Percentiles rank a stretch among this genome's conserved stretches.
Evolutionary conservation across 64 coral and sea anemone species (phyloP).

Genomic region (Anthopleura sola): DNA sequence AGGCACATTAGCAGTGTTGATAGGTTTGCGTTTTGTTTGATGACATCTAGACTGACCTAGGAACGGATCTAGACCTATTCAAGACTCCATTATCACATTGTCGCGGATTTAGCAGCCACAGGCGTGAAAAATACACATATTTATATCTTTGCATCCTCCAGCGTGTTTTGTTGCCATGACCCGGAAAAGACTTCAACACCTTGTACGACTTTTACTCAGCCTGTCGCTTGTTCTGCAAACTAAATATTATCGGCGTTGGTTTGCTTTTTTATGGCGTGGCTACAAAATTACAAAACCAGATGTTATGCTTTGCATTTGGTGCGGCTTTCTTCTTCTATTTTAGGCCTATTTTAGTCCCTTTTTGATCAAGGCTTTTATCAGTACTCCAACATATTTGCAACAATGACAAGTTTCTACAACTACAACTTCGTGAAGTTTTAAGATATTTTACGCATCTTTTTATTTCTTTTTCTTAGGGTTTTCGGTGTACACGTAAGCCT

Average conservation of each 20-base stretch:
- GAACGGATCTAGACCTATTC: slow-evolving; percentile 14
- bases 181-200: slow-evolving; percentile 12
- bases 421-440: too few relatives aligned
- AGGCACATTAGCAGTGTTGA: background rate
- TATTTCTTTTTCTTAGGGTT: too few relatives aligned
- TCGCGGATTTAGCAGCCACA: slow-evolving; percentile 2
- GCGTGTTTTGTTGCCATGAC: background rate
- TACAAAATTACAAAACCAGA: background rate
- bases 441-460: too few relatives aligned
- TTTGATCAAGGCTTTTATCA: too few relatives aligned
- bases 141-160: background rate
- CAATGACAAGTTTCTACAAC: too few relatives aligned
- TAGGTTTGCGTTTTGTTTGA: background rate
- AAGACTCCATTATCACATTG: slow-evolving; percentile 3
- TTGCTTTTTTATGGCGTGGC: background rate
- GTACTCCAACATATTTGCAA: too few relatives aligned
- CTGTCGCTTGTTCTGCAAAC: background rate
- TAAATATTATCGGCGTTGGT: background rate
- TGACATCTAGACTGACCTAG: background rate
- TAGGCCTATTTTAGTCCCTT: too few relatives aligned
- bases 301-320: background rate
- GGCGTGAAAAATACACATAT: background rate
- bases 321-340: background rate
- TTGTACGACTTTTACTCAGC: background rate
- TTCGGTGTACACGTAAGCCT: too few relatives aligned